Conservation (phyloP, 1,140 invertebrate species). For the Cyclina sinensis region DNA sequence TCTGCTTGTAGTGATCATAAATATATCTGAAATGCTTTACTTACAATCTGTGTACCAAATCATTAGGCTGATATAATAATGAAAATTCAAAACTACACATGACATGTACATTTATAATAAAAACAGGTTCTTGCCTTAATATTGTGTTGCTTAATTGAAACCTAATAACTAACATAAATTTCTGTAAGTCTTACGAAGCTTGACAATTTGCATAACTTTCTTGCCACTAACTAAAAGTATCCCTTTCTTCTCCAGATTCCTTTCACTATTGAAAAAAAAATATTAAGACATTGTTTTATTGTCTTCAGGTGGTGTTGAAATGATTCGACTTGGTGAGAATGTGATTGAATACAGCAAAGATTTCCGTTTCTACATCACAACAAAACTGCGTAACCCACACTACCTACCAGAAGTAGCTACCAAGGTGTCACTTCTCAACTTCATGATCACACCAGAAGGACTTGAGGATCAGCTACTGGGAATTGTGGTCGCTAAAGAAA, state of each 20-base stretch:
- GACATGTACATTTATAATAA: too few species aligned
- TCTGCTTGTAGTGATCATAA: too few species aligned
- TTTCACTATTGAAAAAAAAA: background rate
- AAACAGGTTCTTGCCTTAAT: too few species aligned
- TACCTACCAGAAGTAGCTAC: slow-evolving; percentile 87
- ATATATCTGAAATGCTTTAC: too few species aligned
- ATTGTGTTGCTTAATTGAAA: too few species aligned
- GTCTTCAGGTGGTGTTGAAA: slow-evolving; percentile 86
- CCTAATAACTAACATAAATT: too few species aligned
- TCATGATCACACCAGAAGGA: slow-evolving; percentile 87
- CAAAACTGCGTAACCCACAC: slow-evolving; percentile 87
- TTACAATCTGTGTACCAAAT: too few species aligned
- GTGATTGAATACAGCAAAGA: slow-evolving; percentile 86
- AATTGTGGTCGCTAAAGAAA: slow-evolving; percentile 87
- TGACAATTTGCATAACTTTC: too few species aligned
- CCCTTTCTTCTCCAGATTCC: background rate
- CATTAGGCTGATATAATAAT: too few species aligned
- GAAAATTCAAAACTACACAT: too few species aligned
- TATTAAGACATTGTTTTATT: background rate
- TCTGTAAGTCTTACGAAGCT: too few species aligned
- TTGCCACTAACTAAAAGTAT: background rate
- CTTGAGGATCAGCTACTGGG: slow-evolving; percentile 87
- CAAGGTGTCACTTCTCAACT: slow-evolving; percentile 87
- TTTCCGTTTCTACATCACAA: slow-evolving; percentile 87
- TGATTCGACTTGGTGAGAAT: slow-evolving; percentile 86